Evolutionary conservation across 2,113 vertebrate genomes (phyloP), one percentile per base, ranked within the genome.

Genomic region (Sialia sialis): DNA sequence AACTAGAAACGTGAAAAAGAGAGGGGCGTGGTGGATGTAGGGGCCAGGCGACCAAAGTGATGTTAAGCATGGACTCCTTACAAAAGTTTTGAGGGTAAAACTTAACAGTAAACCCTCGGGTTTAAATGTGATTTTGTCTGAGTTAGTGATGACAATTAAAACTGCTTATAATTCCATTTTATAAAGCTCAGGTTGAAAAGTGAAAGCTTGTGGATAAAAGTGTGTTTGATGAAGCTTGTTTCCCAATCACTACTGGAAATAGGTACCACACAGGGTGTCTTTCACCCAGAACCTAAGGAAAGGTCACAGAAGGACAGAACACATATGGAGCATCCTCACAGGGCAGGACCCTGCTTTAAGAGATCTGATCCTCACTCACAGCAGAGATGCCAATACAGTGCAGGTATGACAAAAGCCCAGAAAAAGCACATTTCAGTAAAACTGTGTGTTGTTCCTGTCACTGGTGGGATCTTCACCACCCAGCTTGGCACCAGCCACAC

Each of bases 21-120:
- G 26, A 54, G 11, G 8, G 10, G 14, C 3, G 5, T 23, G 32
- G 23, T 23, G 26, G 30, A 29, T 48, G 9, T 3, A 18, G 10
- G 22, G 26, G 11, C 10, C 46, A 63, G 63, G 52, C 3, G 5
- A 46, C 12, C 3, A 1, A 82, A 59, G 19, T 0, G 1, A 70
- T 55, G 34, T 52, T n/a, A 59, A 23, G 15, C 21, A 64, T 2
- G 2, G 1, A 30, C 18, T 74, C 59, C 3, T 73, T 23, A 43
- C 51, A 46, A 25, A 27, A 12, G 20, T 38, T 74, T 76, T n/a
- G 10, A 81, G 30, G 13, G 21, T 51, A 56, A 83, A 70, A 39
- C 9, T 43, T 29, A 58, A 43, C 4, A 73, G 36, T 26, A 39
- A 10, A 66, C 2, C 13, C 19, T 60, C 7, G 4, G 14, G 21